Base-by-base conservation (phyloP, 2,888 invertebrate species). In the Limnephilus lunatus region DNA sequence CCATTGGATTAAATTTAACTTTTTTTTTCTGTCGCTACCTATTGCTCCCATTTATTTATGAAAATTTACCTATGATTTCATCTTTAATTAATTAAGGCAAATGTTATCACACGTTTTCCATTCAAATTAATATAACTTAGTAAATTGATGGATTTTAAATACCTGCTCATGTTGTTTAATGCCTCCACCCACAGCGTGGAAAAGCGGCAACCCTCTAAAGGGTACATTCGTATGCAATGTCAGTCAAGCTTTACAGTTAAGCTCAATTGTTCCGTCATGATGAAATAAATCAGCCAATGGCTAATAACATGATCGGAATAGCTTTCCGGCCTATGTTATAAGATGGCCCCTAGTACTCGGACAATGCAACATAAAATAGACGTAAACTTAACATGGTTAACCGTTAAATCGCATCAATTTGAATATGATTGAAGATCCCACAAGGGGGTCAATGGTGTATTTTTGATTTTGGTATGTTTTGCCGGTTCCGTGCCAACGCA, bases 211-310 rank as follows among this genome's bases (percentile, higher is more conserved):
- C 83, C 83, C 83, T 83, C 25, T n/a, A 83, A 83, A 83, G 32
- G 19, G n/a, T 9, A 32, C 19, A 83, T 83, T 35, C 19, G 35
- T 83, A 25, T 35, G 35, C 83, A 39, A 32, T 83, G 25, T 83
- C 83, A 35, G 83, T 83, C 25, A 83, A 39, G 83, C 35, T 83
- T 32, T 83, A 32, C 83, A 25, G 83, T 25, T 25, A 83, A 35
- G 35, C 83, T 35, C 83, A 83, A 35, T 83, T 83, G 83, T 83
- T 35, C 83, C 32, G 19, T 32, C 83, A 83, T 35, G 35, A 83
- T 32, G 3, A 83, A 83, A 35, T 83, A 83, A 83, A 83, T 35
- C 83, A 83, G 83, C 83, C 83, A 83, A 35, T 83, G 83, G 83
- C 83, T 35, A 83, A 83, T 83, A 83, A 83, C 83, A 83, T 35